These are phyloP conservation scores for Alentia gelatinosa DNA, from an alignment of 2,888 invertebrate genomes.

Conservation along the genomic window DNA sequence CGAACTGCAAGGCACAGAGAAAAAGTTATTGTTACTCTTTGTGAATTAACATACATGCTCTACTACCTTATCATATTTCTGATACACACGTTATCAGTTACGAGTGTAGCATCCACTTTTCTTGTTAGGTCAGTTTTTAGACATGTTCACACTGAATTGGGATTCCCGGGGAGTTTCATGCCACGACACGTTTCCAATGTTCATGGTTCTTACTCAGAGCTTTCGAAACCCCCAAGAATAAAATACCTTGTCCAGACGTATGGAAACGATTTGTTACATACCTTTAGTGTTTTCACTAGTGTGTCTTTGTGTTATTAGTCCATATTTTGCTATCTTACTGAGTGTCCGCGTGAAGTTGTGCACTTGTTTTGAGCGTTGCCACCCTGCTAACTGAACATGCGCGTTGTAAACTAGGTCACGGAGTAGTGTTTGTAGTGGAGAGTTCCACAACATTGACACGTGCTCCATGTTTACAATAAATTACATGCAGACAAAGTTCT, in stretches of 20 bases:
- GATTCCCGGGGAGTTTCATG: neutral
- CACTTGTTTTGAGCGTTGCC: slow-evolving; percentile 44
- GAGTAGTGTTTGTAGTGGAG: neutral
- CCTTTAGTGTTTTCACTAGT: neutral
- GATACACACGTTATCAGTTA: neutral
- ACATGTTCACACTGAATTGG: neutral
- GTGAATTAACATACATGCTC: neutral
- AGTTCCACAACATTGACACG: neutral
- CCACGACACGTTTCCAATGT: neutral
- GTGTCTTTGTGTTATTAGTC: neutral
- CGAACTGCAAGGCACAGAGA: neutral
- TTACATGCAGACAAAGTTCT: too few species aligned
- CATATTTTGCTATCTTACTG: neutral
- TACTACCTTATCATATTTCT: neutral
- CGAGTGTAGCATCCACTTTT: neutral
- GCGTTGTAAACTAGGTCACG: neutral
- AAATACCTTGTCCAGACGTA: neutral
- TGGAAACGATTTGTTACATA: neutral
- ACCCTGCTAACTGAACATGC: slow-evolving; percentile 3
- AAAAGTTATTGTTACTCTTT: neutral
- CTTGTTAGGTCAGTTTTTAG: neutral
- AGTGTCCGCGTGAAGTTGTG: neutral
- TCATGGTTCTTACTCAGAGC: neutral
- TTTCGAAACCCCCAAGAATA: neutral
- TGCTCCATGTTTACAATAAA: too few species aligned